Evolutionary conservation across 2,888 invertebrate genomes (phyloP).

Genomic region (Eristalis arbustorum): DNA sequence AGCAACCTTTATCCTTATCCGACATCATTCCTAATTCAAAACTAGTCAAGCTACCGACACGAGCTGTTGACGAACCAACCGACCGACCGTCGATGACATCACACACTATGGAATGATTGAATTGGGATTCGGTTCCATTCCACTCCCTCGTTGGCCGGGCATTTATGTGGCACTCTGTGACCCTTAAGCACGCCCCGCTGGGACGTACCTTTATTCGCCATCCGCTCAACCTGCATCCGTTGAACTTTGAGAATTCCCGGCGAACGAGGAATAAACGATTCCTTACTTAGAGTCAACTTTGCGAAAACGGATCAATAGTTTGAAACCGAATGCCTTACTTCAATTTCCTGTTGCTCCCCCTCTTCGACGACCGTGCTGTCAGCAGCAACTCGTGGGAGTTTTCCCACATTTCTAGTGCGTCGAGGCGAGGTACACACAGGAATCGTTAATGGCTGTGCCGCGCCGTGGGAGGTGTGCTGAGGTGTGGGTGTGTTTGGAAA

Average conservation of each 20-base stretch:
- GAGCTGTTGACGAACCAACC: background rate
- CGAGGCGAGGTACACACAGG: background rate
- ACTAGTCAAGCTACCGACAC: background rate
- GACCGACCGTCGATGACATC: background rate
- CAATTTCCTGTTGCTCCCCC: background rate
- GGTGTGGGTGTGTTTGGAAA: slow-evolving; percentile 6
- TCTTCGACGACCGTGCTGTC: background rate
- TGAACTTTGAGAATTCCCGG: background rate
- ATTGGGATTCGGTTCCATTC: background rate
- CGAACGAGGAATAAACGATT: background rate
- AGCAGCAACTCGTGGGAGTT: background rate
- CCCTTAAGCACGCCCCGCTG: background rate
- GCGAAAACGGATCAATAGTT: slow-evolving; percentile 34
- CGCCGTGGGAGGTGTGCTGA: background rate
- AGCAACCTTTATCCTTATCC: background rate
- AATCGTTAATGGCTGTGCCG: background rate
- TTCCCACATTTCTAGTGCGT: background rate
- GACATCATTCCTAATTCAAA: background rate
- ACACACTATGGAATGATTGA: background rate
- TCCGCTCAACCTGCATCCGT: background rate
- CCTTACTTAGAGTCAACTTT: background rate
- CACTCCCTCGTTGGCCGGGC: background rate
- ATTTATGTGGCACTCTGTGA: background rate
- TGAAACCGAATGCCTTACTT: slow-evolving; percentile 16
- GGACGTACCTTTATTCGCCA: background rate